These are phyloP conservation scores for Remorina albescens DNA, from an alignment of 2,797 vertebrate genomes.

Conservation along the genomic window DNA sequence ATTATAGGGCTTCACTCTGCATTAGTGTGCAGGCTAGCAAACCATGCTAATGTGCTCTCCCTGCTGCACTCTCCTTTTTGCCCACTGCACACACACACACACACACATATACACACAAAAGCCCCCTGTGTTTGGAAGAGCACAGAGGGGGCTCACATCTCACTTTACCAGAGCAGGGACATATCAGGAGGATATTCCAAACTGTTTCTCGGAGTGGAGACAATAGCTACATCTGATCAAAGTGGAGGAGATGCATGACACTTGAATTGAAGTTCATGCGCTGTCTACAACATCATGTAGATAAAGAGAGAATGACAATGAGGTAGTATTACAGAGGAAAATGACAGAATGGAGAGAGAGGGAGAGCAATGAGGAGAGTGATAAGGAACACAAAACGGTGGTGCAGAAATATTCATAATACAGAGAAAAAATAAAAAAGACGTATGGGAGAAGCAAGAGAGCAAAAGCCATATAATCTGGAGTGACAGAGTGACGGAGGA, in stretches of 20 bases:
- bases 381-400: neutral
- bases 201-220: conserved; percentile 78
- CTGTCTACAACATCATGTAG: conserved; percentile 68
- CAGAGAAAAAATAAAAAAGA: neutral
- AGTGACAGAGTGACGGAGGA: conserved; percentile 43
- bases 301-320: conserved; percentile 39
- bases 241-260: conserved; percentile 82
- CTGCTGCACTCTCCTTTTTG: conserved; percentile 45
- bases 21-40: conserved; percentile 81
- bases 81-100: conserved; percentile 29
- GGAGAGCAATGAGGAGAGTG: neutral
- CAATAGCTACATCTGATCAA: conserved; percentile 89
- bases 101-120: conserved; percentile 63
- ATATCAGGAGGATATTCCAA: conserved; percentile 79
- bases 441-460: neutral
- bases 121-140: conserved; percentile 82
- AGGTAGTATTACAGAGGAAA: conserved; percentile 56
- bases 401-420: conserved; percentile 5
- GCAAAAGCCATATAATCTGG: conserved; percentile 18
- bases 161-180: conserved; percentile 86
- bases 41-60: conserved; percentile 72
- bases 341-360: conserved; percentile 17
- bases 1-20: conserved; percentile 70
- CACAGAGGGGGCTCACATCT: conserved; percentile 87
- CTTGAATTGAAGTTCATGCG: conserved; percentile 80